Evolutionary conservation across 2,888 invertebrate genomes (phyloP), one percentile per base, ranked within the genome.

Genomic region (Himalopsyche kuldschensis): DNA sequence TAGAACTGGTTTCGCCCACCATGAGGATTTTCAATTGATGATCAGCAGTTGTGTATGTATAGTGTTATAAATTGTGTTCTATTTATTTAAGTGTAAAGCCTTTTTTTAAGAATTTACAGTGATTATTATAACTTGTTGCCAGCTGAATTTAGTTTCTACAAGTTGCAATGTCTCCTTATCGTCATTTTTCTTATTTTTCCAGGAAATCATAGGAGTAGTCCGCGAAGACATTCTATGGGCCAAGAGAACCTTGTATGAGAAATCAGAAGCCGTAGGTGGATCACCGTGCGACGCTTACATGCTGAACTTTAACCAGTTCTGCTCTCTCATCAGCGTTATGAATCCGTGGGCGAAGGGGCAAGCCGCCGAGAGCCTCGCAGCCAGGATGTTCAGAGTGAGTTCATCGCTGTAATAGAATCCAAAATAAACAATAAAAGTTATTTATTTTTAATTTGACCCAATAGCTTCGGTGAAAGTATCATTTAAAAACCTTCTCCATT

Each of bases 311-410:
- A 95, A 97, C 86, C 95, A 97, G 88, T 99, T 99, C 90, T 94
- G 95, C 87, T 94, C 95, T 81, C 91, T 99, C 83, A 97, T 98
- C 89, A 93, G 94, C 17, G 96, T 96, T 0, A 90, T 99, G 32
- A 97, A 97, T 2, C 97, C 98, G 0, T 99, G 99, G 99, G 96
- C 97, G 8, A 95, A 94, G 87, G 97, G 97, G 1, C 93, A 94
- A 85, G 94, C 94, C 86, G 95, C 95, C 0, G 96, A 98, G 87
- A 94, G 95, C 17, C 92, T 99, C 82, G 95, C 97, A 30, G 95
- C 97, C 81, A 94, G 98, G 89, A 93, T 97, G 88, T 99, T 99
- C 89, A 95, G 96, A 91, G 98, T 98, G 90, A 89, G 90, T 80
- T 30, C 11, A 41, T 17, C n/a, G 8, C 17, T 75, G 0, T 41